Conservation (phyloP, 1,140 invertebrate species). For the Harpegnathos saltator region DNA sequence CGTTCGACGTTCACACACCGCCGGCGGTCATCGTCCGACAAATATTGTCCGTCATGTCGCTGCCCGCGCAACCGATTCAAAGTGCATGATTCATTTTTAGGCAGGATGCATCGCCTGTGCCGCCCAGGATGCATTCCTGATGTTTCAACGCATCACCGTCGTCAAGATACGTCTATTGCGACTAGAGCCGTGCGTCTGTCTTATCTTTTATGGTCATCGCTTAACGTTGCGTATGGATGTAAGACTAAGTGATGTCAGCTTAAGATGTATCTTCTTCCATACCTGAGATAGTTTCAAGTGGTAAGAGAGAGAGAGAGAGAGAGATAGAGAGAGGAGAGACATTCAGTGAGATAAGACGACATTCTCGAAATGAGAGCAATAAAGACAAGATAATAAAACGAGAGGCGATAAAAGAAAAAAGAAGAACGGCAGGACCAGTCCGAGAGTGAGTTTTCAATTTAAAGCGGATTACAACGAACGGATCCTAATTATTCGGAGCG, state of each 20-base stretch:
- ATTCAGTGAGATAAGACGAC: too few relatives aligned
- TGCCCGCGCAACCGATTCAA: neutral
- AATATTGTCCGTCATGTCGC: neutral
- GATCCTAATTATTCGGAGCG: neutral
- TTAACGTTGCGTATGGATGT: neutral
- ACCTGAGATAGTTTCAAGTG: neutral
- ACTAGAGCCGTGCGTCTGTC: neutral
- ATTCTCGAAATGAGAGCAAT: too few relatives aligned
- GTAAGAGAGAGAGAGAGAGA: neutral
- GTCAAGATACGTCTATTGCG: neutral
- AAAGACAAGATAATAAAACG: too few relatives aligned
- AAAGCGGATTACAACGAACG: neutral
- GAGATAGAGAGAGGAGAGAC: neutral
- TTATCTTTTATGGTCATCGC: neutral
- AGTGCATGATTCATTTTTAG: slow-evolving; percentile 4
- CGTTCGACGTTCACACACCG: too few relatives aligned
- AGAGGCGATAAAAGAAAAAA: too few relatives aligned
- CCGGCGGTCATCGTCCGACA: neutral
- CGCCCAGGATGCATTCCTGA: neutral
- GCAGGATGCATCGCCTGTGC: neutral
- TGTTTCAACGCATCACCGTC: neutral
- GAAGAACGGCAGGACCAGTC: too few relatives aligned
- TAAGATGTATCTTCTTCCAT: neutral
- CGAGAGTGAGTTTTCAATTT: too few relatives aligned
- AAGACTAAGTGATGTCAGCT: too few relatives aligned